Base-by-base conservation (phyloP, 2,888 invertebrate species). In the Thera britannica region DNA sequence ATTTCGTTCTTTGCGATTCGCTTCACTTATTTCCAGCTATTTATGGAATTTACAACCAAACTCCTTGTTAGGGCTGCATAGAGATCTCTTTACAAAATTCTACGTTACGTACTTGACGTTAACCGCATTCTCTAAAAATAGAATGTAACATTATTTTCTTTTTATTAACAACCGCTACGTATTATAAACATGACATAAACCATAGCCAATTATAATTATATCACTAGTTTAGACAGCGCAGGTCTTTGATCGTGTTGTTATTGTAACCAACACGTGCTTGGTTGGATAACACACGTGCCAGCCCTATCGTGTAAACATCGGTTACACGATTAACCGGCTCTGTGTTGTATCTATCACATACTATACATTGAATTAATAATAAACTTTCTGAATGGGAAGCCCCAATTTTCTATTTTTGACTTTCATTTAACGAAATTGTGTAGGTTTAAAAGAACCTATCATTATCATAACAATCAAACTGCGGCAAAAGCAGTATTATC, bases 201-300 rank as follows among this genome's bases (percentile, higher is more conserved):
- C 67, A 70, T 62, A 65, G 65, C 70, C 77, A 80, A 81, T 83
- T 82, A 52, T 52, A 81, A 83, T 82, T 81, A 82, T 62, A 84
- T 80, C 63, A 68, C 60, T 63, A 65, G 68, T 65, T 70, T 65
- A 68, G 55, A 78, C 77, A 80, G 82, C 65, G 58, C 80, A 78
- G 89, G 88, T 88, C 88, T 88, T 88, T 87, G 89, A 87, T 89
- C 90, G 83, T 75, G 74, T 72, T 90, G 91, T 89, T 90, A 87
- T 89, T 88, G 83, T 88, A 81, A 81, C 77, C 58, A 85, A 52
- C 89, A 89, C 86, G 85, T 89, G 87, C 80, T 72, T 61, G 67
- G 54, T 3, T 64, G 61, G 63, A 69, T 72, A 68, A 68, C 79
- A 83, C 86, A 83, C 86, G 86, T 86, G 86, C 77, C 78, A 60